Evolutionary conservation across 2,113 vertebrate genomes (phyloP).

Genomic region (Sinocyclocheilus rhinocerous): DNA sequence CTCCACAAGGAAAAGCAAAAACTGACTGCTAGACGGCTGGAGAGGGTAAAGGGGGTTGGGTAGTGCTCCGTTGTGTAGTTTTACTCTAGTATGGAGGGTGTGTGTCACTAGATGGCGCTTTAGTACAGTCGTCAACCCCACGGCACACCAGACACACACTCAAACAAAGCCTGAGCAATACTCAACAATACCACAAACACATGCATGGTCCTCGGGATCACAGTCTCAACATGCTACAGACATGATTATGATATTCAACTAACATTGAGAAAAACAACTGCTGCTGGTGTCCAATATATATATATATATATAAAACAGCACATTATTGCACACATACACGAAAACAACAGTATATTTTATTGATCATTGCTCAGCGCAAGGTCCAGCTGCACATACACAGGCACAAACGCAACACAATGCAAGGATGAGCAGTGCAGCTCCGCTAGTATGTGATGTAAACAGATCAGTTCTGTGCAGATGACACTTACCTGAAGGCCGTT

Average conservation of each 20-base stretch:
- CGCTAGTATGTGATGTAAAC: neutral
- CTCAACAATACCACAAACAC: slow-evolving; percentile 21
- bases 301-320: neutral
- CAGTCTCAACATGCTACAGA: slow-evolving; percentile 5
- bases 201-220: neutral
- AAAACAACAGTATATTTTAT: neutral
- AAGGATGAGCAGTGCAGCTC: neutral
- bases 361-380: neutral
- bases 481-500: slow-evolving; percentile 33
- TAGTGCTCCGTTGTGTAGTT: neutral
- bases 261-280: neutral
- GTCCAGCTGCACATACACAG: neutral
- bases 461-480: neutral
- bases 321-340: neutral
- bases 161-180: slow-evolving; percentile 32
- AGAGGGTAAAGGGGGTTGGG: slow-evolving; percentile 22
- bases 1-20: neutral
- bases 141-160: slow-evolving; percentile 19
- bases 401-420: neutral
- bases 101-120: slow-evolving; percentile 82
- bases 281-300: neutral
- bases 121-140: slow-evolving; percentile 71
- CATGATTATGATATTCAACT: neutral
- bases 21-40: neutral
- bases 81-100: neutral